phyloP scores from a whole-genome alignment of 2,113 vertebrate species.

The Apodemus sylvaticus region DNA sequence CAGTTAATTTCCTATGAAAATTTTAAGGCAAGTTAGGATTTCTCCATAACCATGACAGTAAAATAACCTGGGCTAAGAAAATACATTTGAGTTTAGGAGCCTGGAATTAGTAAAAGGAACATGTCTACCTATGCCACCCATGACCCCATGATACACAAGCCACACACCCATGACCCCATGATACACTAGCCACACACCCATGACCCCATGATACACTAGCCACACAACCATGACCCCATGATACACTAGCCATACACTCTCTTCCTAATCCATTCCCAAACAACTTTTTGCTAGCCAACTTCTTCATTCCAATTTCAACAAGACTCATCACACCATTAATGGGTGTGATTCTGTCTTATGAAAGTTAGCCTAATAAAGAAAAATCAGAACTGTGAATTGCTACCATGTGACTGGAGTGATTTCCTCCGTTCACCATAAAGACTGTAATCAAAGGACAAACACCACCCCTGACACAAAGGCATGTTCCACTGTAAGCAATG shows the following conservation, averaged over 20 bases:
- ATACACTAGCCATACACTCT: too few relatives aligned
- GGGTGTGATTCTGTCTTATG: background rate
- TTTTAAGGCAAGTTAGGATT: background rate
- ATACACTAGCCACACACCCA: too few relatives aligned
- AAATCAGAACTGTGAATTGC: background rate
- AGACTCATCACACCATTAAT: background rate
- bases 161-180: too few relatives aligned
- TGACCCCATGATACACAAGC: too few relatives aligned
- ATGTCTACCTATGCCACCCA: background rate
- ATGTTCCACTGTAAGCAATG: background rate
- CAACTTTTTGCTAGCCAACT: slow-evolving; percentile 4
- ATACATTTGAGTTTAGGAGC: background rate
- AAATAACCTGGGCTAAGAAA: background rate
- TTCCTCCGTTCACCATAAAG: background rate
- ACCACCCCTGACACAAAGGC: too few relatives aligned
- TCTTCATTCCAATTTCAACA: background rate
- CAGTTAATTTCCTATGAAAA: background rate
- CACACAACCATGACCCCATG: too few relatives aligned
- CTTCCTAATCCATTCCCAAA: background rate
- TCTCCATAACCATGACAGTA: background rate
- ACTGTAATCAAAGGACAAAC: background rate
- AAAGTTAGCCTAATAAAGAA: background rate
- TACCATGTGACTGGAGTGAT: background rate
- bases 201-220: too few relatives aligned
- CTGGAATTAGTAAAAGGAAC: background rate